Percentiles rank a stretch among this genome's conserved stretches.
Conservation (phyloP, 2,113 vertebrate species). For the Caranx ignobilis region DNA sequence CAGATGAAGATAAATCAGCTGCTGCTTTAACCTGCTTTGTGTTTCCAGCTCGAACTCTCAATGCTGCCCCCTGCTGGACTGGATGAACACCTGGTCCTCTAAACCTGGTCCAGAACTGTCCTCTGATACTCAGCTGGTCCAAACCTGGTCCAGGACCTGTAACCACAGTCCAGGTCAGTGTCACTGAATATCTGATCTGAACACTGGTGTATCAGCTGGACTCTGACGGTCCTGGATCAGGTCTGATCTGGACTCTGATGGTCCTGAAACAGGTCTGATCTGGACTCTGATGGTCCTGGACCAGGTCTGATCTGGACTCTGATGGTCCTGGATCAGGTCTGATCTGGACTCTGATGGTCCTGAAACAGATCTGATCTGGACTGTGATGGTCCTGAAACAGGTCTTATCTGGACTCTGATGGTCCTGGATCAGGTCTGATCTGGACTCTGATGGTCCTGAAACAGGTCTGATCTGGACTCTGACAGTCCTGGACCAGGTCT, state of each 20-base stretch:
- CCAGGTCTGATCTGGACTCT: not conserved
- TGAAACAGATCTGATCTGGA: not conserved
- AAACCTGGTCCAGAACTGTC: conserved; percentile 3
- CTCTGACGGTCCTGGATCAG: not conserved
- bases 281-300: conserved; percentile 6
- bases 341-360: conserved; percentile 16
- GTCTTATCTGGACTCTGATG: conserved; percentile 11
- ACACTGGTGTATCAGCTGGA: not conserved
- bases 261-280: conserved; percentile 7
- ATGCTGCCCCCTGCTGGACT: conserved; percentile 41
- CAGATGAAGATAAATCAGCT: not conserved
- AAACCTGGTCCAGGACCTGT: not conserved
- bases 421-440: not conserved
- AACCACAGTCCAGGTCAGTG: not conserved
- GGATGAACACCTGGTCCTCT: conserved; percentile 7
- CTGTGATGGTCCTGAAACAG: not conserved
- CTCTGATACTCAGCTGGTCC: no score
- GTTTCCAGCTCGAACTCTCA: not conserved
- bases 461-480: not conserved
- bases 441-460: not conserved
- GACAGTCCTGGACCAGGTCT: conserved; percentile 4
- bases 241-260: not conserved
- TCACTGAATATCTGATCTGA: not conserved
- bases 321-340: conserved; percentile 5
- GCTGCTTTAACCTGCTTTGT: conserved; percentile 22